These are phyloP conservation scores for Hyla sarda DNA, from an alignment of 2,113 vertebrate genomes.

Conservation along the genomic window DNA sequence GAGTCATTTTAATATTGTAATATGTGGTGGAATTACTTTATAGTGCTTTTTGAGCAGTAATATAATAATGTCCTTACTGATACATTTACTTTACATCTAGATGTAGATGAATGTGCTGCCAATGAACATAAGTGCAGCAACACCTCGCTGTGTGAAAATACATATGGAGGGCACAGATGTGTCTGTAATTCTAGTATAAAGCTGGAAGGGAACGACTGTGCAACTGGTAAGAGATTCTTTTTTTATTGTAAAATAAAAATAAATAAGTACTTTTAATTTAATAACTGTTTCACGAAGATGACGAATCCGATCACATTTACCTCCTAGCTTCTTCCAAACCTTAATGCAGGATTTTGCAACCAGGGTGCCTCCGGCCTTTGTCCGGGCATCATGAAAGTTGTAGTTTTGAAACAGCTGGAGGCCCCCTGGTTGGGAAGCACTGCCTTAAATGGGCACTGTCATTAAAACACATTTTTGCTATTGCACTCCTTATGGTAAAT, in stretches of 20 bases:
- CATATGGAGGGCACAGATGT: conserved; percentile 80
- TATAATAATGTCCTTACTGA: not conserved
- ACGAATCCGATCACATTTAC: not conserved
- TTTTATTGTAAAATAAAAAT: not conserved
- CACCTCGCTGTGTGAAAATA: conserved; percentile 75
- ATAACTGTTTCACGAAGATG: not conserved
- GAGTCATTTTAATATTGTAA: too few relatives aligned
- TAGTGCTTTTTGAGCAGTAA: not conserved
- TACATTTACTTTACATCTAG: conserved; percentile 62
- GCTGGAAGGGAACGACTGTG: conserved; percentile 71
- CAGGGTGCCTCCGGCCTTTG: too few relatives aligned
- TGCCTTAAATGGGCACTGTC: too few relatives aligned
- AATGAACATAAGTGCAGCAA: conserved; percentile 67
- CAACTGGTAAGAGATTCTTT: conserved; percentile 66
- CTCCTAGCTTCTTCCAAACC: not conserved
- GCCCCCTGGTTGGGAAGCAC: too few relatives aligned
- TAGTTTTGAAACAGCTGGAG: too few relatives aligned
- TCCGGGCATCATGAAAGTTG: too few relatives aligned
- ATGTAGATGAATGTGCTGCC: conserved; percentile 76
- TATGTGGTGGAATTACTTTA: too few relatives aligned
- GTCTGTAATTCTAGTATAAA: conserved; percentile 76
- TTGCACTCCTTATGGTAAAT: too few relatives aligned
- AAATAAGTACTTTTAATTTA: too few relatives aligned
- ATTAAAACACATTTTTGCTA: too few relatives aligned
- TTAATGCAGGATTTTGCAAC: too few relatives aligned